phyloP scores from a whole-genome alignment of 2,888 invertebrate genomes.

The Dryocosmus kuriphilus region DNA sequence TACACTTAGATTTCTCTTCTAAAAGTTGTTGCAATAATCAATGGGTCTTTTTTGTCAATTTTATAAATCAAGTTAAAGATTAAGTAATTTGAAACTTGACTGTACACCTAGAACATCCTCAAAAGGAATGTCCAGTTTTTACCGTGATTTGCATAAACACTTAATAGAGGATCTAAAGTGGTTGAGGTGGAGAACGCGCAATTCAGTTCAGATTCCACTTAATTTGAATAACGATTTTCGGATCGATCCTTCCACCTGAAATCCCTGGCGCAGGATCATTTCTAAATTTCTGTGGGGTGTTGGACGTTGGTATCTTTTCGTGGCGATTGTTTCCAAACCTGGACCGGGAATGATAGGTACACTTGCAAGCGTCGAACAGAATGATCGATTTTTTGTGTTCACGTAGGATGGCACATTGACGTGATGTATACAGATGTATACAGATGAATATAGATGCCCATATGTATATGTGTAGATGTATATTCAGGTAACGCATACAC shows the following conservation, averaged over 20 bases:
- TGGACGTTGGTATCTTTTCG: conserved; percentile 46
- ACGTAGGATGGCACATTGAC: conserved; percentile 42
- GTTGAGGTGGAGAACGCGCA: too few species aligned
- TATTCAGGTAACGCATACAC: conserved; percentile 20
- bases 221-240: neutral
- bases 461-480: conserved; percentile 21
- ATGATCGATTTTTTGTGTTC: conserved; percentile 72
- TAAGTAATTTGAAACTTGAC: too few species aligned
- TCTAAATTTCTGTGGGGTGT: conserved; percentile 11
- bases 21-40: too few species aligned
- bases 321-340: conserved; percentile 48
- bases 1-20: too few species aligned
- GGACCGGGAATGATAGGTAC: conserved; percentile 63
- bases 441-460: neutral
- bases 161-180: too few species aligned
- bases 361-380: conserved; percentile 66
- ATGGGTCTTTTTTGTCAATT: too few species aligned
- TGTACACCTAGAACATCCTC: too few species aligned
- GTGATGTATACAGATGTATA: neutral
- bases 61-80: too few species aligned
- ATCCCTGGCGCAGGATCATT: conserved; percentile 15
- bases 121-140: too few species aligned
- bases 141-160: too few species aligned
- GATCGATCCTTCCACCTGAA: neutral
- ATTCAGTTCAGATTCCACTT: neutral